These are phyloP conservation scores for Cephalopachus bancanus DNA, from an alignment of 2,797 vertebrate species.

Conservation along the genomic window DNA sequence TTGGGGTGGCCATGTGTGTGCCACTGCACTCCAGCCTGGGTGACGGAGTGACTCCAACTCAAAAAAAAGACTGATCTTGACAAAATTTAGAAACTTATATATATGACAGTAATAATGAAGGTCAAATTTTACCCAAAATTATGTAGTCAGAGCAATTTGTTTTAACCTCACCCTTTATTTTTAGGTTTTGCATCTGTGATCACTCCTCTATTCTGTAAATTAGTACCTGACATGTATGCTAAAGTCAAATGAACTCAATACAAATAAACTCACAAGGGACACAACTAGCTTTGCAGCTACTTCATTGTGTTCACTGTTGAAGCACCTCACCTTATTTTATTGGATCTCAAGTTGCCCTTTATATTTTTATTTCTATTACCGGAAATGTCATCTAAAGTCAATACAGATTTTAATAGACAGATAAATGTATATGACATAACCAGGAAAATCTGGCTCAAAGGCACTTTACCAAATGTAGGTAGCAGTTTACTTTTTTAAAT, in stretches of 20 bases:
- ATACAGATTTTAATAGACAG: neutral
- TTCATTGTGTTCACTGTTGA: neutral
- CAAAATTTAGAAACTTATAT: neutral
- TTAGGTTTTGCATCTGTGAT: conserved; percentile 90
- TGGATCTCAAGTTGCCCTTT: neutral
- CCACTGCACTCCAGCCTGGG: no score
- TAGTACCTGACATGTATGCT: conserved; percentile 94
- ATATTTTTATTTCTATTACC: neutral
- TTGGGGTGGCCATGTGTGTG: no score
- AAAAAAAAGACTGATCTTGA: neutral
- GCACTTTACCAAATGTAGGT: neutral
- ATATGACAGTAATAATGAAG: neutral
- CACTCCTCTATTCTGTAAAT: conserved; percentile 93
- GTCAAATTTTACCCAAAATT: neutral
- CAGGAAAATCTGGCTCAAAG: neutral
- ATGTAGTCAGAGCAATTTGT: neutral
- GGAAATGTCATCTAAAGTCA: neutral
- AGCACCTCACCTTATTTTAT: neutral
- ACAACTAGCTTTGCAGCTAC: neutral
- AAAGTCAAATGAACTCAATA: conserved; percentile 84
- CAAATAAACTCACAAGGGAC: neutral
- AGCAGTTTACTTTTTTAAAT: neutral
- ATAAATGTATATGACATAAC: neutral
- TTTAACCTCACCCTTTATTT: neutral
- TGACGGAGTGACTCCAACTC: no score